Evolutionary conservation across 2,888 invertebrate genomes (phyloP).

Genomic region (Bedellia somnulentella): DNA sequence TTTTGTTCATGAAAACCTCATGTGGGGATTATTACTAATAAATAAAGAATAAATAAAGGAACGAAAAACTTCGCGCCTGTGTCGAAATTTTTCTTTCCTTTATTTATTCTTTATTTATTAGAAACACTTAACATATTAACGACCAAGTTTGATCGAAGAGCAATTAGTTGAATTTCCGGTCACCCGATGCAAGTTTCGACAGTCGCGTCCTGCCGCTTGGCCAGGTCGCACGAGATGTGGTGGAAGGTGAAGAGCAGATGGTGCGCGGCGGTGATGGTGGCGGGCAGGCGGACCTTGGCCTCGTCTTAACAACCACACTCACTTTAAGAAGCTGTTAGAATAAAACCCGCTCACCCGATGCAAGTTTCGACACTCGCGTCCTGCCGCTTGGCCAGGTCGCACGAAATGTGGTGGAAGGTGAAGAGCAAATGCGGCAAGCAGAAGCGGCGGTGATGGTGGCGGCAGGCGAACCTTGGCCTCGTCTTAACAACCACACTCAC

Average conservation of each 20-base stretch:
- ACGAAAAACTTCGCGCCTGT: too few species aligned
- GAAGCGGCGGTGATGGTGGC: slow-evolving; percentile 78
- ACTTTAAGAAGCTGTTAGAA: too few species aligned
- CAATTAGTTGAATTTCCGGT: too few species aligned
- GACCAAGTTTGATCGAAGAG: too few species aligned
- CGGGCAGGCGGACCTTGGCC: slow-evolving; percentile 87
- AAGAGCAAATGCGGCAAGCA: slow-evolving; percentile 94
- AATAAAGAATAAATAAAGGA: too few species aligned
- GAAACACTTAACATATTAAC: too few species aligned
- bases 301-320: too few species aligned
- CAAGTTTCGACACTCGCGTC: slow-evolving; percentile 78
- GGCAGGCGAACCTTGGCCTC: slow-evolving; percentile 92
- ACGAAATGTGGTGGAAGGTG: slow-evolving; percentile 94
- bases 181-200: slow-evolving; percentile 83
- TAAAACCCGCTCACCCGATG: slow-evolving; percentile 72
- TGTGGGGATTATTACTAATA: too few species aligned
- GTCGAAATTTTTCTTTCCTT: too few species aligned
- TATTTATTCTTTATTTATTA: too few species aligned
- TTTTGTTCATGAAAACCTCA: too few species aligned
- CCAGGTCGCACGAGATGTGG: slow-evolving; percentile 91
- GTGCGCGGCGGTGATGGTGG: slow-evolving; percentile 81
- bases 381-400: slow-evolving; percentile 80
- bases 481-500: too few species aligned
- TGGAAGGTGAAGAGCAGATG: slow-evolving; percentile 94
- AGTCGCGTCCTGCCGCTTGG: slow-evolving; percentile 75